Percentiles rank a stretch among this genome's conserved stretches.
Conservation (phyloP, 2,888 invertebrate genomes). For the Trichopoda pennipes region DNA sequence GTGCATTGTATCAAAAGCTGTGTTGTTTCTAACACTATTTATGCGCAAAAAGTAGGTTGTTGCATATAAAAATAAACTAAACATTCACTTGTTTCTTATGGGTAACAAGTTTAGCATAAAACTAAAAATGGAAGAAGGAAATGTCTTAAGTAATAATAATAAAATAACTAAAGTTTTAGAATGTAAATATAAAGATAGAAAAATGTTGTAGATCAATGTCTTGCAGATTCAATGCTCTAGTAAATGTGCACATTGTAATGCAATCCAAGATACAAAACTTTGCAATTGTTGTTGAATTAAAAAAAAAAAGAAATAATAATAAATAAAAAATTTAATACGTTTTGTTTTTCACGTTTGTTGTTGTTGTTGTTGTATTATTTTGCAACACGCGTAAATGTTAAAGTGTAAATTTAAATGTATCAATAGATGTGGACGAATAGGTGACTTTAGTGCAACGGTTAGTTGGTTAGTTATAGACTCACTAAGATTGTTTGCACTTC, state of each 20-base stretch:
- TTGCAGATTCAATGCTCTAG: conserved; percentile 55
- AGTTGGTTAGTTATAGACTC: conserved; percentile 51
- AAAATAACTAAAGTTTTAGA: conserved; percentile 55
- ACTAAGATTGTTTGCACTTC: conserved; percentile 52
- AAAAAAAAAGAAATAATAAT: neutral
- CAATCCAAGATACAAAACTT: conserved; percentile 24
- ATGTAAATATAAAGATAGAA: conserved; percentile 50
- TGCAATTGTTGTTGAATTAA: conserved; percentile 27
- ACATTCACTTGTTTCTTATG: conserved; percentile 24
- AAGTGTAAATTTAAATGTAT: conserved; percentile 63
- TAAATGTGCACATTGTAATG: conserved; percentile 45
- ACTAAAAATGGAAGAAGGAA: neutral
- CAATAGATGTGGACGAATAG: conserved; percentile 26
- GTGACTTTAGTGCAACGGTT: conserved; percentile 39
- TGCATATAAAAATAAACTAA: neutral
- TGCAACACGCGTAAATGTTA: conserved; percentile 65
- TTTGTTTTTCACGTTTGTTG: conserved; percentile 3
- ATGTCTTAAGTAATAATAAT: conserved; percentile 31
- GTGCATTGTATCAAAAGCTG: too few relatives aligned
- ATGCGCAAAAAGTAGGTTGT: too few relatives aligned
- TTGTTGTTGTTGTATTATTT: conserved; percentile 16
- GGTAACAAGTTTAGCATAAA: neutral
- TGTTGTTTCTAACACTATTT: too few relatives aligned
- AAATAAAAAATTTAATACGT: conserved; percentile 14
- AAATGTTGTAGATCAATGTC: conserved; percentile 59